Evolutionary conservation across 35 echinoderm and acorn worm species (phyloP).

Genomic region (Heliocidaris tuberculata): DNA sequence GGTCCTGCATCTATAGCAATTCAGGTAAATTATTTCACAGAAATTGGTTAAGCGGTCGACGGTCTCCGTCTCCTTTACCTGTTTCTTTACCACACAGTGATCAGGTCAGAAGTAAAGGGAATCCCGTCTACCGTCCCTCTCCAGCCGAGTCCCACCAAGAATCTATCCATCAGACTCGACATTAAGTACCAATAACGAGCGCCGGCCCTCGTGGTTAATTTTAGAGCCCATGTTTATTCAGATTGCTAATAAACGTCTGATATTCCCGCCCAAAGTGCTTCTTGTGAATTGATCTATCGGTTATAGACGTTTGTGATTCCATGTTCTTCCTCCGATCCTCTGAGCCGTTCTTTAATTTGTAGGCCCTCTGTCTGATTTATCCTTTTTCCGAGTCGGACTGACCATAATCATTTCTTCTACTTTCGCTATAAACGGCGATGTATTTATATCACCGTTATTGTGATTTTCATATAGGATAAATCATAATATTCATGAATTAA

Average conservation of each 20-base stretch:
- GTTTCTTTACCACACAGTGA: not conserved
- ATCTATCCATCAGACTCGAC: not conserved
- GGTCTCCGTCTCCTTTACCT: not conserved
- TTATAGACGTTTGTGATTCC: not conserved
- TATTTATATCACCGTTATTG: too few species aligned
- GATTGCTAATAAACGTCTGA: not conserved
- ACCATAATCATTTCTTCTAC: not conserved
- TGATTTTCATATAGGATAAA: too few species aligned
- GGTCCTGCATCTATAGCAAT: not conserved
- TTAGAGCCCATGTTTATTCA: not conserved
- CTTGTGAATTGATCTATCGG: constrained; percentile 1
- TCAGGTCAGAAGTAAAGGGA: not conserved
- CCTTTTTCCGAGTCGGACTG: not conserved
- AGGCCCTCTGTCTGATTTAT: not conserved
- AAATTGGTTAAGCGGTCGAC: not conserved
- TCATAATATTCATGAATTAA: too few species aligned
- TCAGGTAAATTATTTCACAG: not conserved
- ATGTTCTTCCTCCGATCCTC: not conserved
- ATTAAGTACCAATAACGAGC: constrained; percentile 2
- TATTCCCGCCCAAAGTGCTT: not conserved
- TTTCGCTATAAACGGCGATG: not conserved
- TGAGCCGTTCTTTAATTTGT: not conserved
- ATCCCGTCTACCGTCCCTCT: not conserved
- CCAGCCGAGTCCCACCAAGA: not conserved
- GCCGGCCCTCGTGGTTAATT: not conserved